Evolutionary conservation across 2,113 vertebrate species (phyloP).

Genomic region (Lutjanus erythropterus): DNA sequence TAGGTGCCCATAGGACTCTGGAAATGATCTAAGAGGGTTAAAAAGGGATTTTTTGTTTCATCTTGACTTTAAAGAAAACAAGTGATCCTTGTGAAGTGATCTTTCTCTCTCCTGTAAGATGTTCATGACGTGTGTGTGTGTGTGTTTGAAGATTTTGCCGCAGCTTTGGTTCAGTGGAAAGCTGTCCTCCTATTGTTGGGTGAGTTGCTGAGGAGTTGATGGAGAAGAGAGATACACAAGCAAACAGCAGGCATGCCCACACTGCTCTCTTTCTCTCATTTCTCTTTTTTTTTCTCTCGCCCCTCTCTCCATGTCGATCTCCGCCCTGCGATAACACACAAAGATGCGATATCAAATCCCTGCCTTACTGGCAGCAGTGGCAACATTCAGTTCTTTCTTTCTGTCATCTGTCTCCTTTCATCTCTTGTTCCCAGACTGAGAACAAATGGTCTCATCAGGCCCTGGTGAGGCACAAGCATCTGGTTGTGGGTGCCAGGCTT

Average conservation of each 20-base stretch:
- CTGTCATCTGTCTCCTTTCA: constrained; percentile 45
- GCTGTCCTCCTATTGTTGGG: constrained; percentile 49
- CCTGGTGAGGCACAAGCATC: constrained; percentile 32
- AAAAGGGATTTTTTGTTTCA: too few relatives aligned
- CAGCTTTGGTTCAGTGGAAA: constrained; percentile 57
- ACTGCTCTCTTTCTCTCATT: constrained; percentile 45
- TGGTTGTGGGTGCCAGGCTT: constrained; percentile 55
- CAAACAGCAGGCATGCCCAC: constrained; percentile 68
- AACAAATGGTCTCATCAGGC: constrained; percentile 67
- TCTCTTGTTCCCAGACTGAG: constrained; percentile 52
- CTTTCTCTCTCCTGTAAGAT: constrained; percentile 2
- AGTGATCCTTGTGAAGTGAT: too few relatives aligned
- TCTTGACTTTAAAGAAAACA: too few relatives aligned
- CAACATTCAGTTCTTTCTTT: constrained; percentile 57
- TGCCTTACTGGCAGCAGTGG: constrained; percentile 51
- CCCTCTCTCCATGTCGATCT: constrained; percentile 38
- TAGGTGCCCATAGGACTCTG: too few relatives aligned
- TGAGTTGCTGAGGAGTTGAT: constrained; percentile 64
- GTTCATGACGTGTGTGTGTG: constrained; percentile 19
- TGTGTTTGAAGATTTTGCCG: constrained; percentile 45
- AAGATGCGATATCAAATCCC: constrained; percentile 76
- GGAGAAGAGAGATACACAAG: constrained; percentile 61
- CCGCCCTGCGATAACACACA: constrained; percentile 65
- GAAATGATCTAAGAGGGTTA: too few relatives aligned
- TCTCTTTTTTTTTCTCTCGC: background rate